Base-by-base conservation (phyloP, 2,113 vertebrate genomes). In the Oplegnathus fasciatus region DNA sequence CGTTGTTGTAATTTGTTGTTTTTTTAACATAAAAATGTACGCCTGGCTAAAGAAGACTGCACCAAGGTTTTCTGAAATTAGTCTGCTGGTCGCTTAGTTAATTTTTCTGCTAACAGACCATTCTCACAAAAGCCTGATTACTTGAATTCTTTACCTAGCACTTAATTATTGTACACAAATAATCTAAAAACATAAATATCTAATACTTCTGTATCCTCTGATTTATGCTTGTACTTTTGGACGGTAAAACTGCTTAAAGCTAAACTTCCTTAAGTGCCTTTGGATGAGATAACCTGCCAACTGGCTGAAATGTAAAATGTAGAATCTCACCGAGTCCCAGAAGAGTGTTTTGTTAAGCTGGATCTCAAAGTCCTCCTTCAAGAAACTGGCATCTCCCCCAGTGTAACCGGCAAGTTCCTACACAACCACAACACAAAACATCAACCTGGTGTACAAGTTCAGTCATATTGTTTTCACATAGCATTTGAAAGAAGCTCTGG, bases 311-410 rank as follows among this genome's bases (percentile, higher is more conserved):
- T 26, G 1, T 48, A 24, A 77, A 85, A 58, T 5, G 20, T 5
- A 50, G 44, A 78, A 80, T 61, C 95, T 97, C 93, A 99, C 98
- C 0, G 97, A 97, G 82, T 99, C 97, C 92, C 97, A 96, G 54
- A 96, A 0, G 6, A 99, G 96, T 0, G 94, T 93, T 71, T 94
- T 97, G 79, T 99, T 99, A 73, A 99, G 61, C 89, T 99, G 98
- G 37, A 99, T 94, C 87, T 99, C 98, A 89, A 99, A 97, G 57
- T 99, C 98, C 70, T 99, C 98, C 54, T 99, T 99, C 1, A 99
- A 86, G 92, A 98, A 99, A 82, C 94, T 97, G 91, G 98, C 97
- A 0, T 99, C 98, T 65, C 98, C 98, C 1, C 98, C 98, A 0
- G 96, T 96, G 89, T 97, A 99, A 70, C 98, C 98, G 2, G 98